These are phyloP conservation scores for Poeciliopsis turneri DNA, from an alignment of 2,797 vertebrate genomes.

Conservation along the genomic window DNA sequence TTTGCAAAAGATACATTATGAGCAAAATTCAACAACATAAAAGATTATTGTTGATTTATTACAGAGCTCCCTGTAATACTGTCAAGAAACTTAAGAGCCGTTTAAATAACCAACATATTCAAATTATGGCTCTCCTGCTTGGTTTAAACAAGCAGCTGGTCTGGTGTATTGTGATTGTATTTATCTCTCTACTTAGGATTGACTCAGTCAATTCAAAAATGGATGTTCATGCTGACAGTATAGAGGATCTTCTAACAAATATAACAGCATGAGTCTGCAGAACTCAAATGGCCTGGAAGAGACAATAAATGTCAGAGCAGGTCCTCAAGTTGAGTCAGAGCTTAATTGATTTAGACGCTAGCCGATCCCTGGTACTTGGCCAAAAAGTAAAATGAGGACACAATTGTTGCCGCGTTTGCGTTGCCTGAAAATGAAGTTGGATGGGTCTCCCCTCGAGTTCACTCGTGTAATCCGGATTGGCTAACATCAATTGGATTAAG, in stretches of 20 bases:
- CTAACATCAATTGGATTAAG: constrained; percentile 3
- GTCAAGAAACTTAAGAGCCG: not conserved
- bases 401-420: not conserved
- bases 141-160: not conserved
- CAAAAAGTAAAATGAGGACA: not conserved
- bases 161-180: not conserved
- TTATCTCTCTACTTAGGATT: not conserved
- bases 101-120: not conserved
- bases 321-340: not conserved
- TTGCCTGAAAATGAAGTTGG: not conserved
- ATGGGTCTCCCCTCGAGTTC: not conserved
- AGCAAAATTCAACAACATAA: not conserved
- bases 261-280: not conserved
- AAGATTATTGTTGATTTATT: not conserved
- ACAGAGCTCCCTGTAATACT: not conserved
- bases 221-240: not conserved
- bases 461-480: not conserved
- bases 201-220: not conserved
- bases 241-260: not conserved
- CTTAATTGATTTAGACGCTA: not conserved
- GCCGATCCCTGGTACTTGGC: not conserved
- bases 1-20: not conserved
- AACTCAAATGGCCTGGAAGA: not conserved
- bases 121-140: too few species aligned
- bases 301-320: not conserved